Base-by-base conservation (phyloP, 92 coral and sea anemone species). In the Ricordea florida region DNA sequence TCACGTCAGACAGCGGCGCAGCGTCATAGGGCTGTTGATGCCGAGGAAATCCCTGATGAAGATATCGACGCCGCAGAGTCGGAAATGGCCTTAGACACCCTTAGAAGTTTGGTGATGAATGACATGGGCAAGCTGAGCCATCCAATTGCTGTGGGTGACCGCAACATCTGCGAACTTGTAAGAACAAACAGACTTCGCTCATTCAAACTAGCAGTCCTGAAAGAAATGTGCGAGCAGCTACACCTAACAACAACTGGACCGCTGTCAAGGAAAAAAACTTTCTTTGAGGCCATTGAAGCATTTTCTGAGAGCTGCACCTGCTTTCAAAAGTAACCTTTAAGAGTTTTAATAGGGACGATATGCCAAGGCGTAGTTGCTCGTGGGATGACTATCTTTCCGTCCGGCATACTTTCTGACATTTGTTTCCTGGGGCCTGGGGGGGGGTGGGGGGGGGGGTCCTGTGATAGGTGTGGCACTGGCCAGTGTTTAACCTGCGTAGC, bases 41-140 rank as follows among this genome's bases (percentile, higher is more conserved):
- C 43, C n/a, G 72, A 60, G 48, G 81, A 75, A 49, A 61, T 62
- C 27, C 32, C 82, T 14, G 79, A 56, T 5, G 73, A 62, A 62
- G 82, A 62, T 63, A 62, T 75, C 13, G 47, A 37, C n/a, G 64
- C 82, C 27, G 10, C 33, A 20, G 62, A 61, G 63, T 14, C 64
- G 11, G 73, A 62, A 61, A 62, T 62, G 68, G 62, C 26, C 6
- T 26, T 36, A 8, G 38, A 76, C 11, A 25, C 15, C n/a, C n/a
- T 76, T 29, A 42, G 71, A 18, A 18, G 32, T 10, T 45, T 70
- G 18, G 70, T 73, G 1, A 26, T 26, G 11, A 38, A 25, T 26
- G 59, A 73, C 28, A 44, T 73, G 45, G 31, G 18, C 16, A 25
- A 16, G 16, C 80, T 70, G 10, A 16, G 31, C 18, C 80, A 73